Conservation (phyloP, 2,888 invertebrate genomes). For the Trissolcus brochymenae region DNA sequence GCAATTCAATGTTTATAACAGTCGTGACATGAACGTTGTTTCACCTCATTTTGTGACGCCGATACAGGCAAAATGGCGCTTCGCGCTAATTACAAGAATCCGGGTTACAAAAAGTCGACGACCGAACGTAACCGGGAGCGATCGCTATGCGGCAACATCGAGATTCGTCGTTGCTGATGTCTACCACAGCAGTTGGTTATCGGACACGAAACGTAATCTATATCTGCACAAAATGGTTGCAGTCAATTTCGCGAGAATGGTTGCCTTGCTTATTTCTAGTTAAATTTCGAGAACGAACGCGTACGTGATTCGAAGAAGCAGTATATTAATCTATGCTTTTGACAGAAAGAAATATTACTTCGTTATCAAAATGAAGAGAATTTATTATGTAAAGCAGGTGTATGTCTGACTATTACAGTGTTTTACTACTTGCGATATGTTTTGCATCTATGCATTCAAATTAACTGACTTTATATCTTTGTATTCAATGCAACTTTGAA, state of each 20-base stretch:
- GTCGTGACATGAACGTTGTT: slow-evolving; percentile 34
- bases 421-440: no score
- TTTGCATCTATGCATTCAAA: no score
- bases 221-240: slow-evolving; percentile 8
- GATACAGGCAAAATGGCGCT: slow-evolving; percentile 31
- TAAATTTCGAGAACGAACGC: slow-evolving; percentile 4
- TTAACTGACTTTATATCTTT: no score
- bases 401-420: no score
- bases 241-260: slow-evolving; percentile 15
- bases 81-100: slow-evolving; percentile 47
- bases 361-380: no score
- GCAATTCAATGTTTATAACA: slow-evolving; percentile 36
- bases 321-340: no score
- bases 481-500: no score
- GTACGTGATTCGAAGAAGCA: no score
- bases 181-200: slow-evolving; percentile 35
- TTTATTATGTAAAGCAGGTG: no score
- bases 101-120: slow-evolving; percentile 25
- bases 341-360: no score
- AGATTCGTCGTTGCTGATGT: slow-evolving; percentile 17
- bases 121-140: background rate
- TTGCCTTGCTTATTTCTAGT: slow-evolving; percentile 17
- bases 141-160: slow-evolving; percentile 19
- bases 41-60: slow-evolving; percentile 11
- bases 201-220: slow-evolving; percentile 33